These are phyloP conservation scores for Cherax destructor DNA, from an alignment of 1,140 invertebrate genomes.

Conservation along the genomic window DNA sequence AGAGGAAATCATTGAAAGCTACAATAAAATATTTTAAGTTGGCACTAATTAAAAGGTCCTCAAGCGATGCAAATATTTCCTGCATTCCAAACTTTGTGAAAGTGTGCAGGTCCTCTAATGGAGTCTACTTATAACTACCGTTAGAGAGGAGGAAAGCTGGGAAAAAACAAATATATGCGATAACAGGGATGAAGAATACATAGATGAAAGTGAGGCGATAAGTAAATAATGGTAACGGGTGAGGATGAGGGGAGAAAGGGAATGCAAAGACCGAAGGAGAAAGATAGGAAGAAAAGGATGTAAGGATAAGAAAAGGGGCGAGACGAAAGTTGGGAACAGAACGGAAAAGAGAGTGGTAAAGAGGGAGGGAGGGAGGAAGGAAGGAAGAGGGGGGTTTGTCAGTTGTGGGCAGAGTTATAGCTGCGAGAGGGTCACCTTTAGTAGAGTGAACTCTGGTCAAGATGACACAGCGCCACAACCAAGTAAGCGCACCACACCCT, in stretches of 20 bases:
- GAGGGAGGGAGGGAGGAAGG: not conserved
- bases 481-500: not conserved
- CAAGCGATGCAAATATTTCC: not conserved
- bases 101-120: constrained; percentile 10
- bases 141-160: not conserved
- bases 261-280: not conserved
- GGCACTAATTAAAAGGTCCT: not conserved
- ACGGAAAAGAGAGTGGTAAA: not conserved
- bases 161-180: too few species aligned
- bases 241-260: not conserved
- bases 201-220: too few species aligned
- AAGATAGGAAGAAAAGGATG: not conserved
- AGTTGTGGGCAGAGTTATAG: not conserved
- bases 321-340: not conserved
- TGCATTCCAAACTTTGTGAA: not conserved
- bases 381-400: not conserved
- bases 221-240: too few species aligned
- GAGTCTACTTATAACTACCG: not conserved
- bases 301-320: not conserved
- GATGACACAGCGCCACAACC: not conserved
- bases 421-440: not conserved
- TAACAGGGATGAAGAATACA: too few species aligned
- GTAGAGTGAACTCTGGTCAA: not conserved
- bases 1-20: too few species aligned
- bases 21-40: too few species aligned